Percentiles rank a stretch among this genome's conserved stretches.
phyloP scores from a whole-genome alignment of 2,888 invertebrate species.

The Anthoptus insignis region DNA sequence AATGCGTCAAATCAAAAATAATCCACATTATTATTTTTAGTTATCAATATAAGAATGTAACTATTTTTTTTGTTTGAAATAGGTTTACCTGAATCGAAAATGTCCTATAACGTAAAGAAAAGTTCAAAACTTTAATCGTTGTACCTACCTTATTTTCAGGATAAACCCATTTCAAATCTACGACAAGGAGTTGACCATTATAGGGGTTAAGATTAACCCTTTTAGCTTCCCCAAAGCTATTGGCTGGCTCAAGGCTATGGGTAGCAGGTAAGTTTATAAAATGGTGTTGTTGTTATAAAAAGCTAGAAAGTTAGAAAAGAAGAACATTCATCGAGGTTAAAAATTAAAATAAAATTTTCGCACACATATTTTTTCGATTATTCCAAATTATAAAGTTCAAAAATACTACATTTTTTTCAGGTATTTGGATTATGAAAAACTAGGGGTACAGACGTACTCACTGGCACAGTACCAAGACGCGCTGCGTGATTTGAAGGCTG shows the following conservation, averaged over 20 bases:
- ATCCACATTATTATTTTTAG: no score
- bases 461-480: constrained; percentile 84
- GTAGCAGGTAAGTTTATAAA: constrained; percentile 83
- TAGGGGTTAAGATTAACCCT: constrained; percentile 90
- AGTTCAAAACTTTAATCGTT: not conserved
- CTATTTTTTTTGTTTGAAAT: no score
- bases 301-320: no score
- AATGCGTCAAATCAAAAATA: no score
- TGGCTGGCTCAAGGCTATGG: constrained; percentile 88
- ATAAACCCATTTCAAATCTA: constrained; percentile 87
- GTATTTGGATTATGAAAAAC: constrained; percentile 87
- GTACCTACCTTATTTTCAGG: constrained; percentile 61
- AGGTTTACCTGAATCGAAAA: no score
- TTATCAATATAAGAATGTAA: no score
- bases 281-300: no score
- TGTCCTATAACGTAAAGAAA: no score
- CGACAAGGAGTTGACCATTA: constrained; percentile 88
- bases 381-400: not conserved
- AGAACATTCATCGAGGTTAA: no score
- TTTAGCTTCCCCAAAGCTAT: constrained; percentile 89
- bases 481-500: constrained; percentile 79
- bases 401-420: constrained; percentile 64
- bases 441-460: constrained; percentile 85
- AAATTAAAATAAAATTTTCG: no score
- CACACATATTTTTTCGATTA: no score